Evolutionary conservation across 1,140 invertebrate genomes (phyloP).

Genomic region (Homarus americanus): DNA sequence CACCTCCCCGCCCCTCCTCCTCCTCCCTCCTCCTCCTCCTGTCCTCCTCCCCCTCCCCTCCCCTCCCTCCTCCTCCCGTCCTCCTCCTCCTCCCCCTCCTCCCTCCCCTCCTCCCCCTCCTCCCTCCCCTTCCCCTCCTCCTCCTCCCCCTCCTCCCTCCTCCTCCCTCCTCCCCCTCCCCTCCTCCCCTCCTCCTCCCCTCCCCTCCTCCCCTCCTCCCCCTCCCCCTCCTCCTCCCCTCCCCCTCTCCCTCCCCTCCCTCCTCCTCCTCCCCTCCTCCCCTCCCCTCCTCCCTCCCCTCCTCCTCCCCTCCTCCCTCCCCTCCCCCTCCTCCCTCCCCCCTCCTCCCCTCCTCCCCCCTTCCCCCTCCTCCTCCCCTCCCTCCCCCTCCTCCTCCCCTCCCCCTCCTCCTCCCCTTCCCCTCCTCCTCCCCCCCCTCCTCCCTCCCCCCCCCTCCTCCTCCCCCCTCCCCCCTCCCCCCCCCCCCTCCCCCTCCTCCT

Average conservation of each 20-base stretch:
- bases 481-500: neutral
- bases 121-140: neutral
- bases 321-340: too few species aligned
- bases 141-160: neutral
- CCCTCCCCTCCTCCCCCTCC: neutral
- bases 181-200: neutral
- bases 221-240: neutral
- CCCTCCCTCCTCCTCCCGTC: neutral
- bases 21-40: neutral
- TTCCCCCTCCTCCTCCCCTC: too few species aligned
- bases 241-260: neutral
- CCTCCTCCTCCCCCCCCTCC: neutral
- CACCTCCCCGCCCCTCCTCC: neutral
- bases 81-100: neutral
- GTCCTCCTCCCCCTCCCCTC: neutral
- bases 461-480: neutral
- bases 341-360: too few species aligned
- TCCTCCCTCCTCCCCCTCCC: neutral
- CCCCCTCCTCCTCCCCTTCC: too few species aligned
- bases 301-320: too few species aligned
- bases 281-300: neutral
- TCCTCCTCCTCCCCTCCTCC: neutral
- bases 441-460: neutral
- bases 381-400: too few species aligned
- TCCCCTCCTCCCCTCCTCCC: neutral